A percentile compares a stretch with the other conserved stretches of the same genome.
phyloP scores from a whole-genome alignment of 2,113 vertebrate species.

The Heteronetta atricapilla region DNA sequence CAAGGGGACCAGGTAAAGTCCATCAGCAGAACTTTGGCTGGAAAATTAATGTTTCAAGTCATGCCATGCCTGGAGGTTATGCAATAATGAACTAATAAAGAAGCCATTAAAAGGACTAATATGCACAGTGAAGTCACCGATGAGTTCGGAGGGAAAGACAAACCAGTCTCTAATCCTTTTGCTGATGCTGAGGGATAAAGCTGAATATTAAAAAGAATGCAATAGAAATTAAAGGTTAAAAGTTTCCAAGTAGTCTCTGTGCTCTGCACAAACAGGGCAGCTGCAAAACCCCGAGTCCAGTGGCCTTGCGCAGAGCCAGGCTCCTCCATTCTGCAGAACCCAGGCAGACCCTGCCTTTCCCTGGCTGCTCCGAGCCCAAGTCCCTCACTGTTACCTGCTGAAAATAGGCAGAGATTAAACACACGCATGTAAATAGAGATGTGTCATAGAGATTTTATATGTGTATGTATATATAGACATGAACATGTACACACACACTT shows the following conservation, averaged over 20 bases:
- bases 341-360: not conserved
- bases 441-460: not conserved
- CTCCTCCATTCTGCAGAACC: not conserved
- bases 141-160: slow-evolving; percentile 40
- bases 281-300: not conserved
- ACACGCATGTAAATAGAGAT: not conserved
- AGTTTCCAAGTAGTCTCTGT: not conserved
- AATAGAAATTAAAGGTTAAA: slow-evolving; percentile 19
- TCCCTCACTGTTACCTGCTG: not conserved
- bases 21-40: slow-evolving; percentile 23
- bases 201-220: not conserved
- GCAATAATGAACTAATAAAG: slow-evolving; percentile 50
- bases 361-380: not conserved
- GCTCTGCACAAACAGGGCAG: not conserved
- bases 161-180: slow-evolving; percentile 36
- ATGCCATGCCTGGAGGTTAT: slow-evolving; percentile 47
- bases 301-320: not conserved
- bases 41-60: slow-evolving; percentile 52
- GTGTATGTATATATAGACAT: not conserved
- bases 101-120: slow-evolving; percentile 52
- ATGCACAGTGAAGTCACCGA: slow-evolving; percentile 26
- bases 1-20: slow-evolving; percentile 15
- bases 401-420: not conserved
- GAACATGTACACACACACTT: not conserved
- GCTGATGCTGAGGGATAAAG: slow-evolving; percentile 17